These are phyloP conservation scores for Ahaetulla prasina DNA, from an alignment of 2,113 vertebrate species.

Conservation along the genomic window DNA sequence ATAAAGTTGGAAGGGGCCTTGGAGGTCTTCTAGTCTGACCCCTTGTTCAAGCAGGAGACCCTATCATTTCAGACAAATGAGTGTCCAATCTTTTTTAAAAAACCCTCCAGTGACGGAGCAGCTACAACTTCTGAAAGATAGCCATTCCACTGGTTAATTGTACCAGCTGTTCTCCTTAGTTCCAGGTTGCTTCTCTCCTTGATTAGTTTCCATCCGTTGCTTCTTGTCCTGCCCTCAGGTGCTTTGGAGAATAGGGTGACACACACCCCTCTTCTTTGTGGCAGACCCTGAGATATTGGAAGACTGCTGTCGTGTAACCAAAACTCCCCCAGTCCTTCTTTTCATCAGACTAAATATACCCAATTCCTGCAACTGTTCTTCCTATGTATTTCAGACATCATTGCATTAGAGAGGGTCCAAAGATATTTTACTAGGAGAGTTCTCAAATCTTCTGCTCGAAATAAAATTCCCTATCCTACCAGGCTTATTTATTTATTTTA, in stretches of 20 bases:
- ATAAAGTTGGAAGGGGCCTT: background rate
- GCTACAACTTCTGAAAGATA: rapidly evolving
- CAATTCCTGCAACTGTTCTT: background rate
- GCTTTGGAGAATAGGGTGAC: background rate
- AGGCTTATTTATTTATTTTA: no score
- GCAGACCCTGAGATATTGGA: background rate
- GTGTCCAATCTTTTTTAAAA: background rate
- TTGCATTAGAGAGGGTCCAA: no score
- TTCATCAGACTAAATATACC: background rate
- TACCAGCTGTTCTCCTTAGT: background rate
- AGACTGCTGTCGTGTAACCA: background rate
- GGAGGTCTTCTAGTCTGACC: background rate
- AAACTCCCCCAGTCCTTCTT: background rate
- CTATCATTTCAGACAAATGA: background rate
- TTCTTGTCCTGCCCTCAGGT: background rate
- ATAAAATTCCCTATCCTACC: no score
- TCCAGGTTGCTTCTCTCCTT: background rate
- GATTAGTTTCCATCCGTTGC: background rate
- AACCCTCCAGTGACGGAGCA: rapidly evolving
- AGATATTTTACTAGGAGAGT: no score
- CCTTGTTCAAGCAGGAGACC: background rate
- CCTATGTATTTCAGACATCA: no score
- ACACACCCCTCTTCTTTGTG: background rate
- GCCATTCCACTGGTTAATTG: background rate
- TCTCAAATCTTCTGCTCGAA: no score